Evolutionary conservation across 2,888 invertebrate genomes (phyloP), one percentile per base, ranked within the genome.

Genomic region (Epiblema foenella): DNA sequence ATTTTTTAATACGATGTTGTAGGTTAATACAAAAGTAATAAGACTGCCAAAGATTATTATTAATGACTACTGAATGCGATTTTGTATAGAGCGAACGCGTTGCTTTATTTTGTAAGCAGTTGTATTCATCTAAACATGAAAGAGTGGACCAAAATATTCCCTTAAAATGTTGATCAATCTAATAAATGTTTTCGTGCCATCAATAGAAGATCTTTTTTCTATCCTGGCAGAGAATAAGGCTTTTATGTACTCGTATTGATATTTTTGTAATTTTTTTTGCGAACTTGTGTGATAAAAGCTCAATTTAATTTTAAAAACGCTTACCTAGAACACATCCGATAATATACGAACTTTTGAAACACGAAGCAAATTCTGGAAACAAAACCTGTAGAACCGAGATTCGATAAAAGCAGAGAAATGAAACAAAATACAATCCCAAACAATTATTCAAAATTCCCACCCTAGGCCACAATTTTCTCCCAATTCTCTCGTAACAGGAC

Each of bases 381-480:
- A n/a, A 42, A 46, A n/a, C 15, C 18, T 17, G 11, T 29, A 37
- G 52, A 15, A 18, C 37, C 24, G 20, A 37, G 29, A 29, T 33
- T 29, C 63, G 2, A 37, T 63, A 52, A 20, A 51, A 20, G 8
- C n/a, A 15, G 18, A 39, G 24, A 64, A 64, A 54, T 20, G 54
- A 54, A 54, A 64, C 64, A 39, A 52, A 64, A 24, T 18, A 42
- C 64, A 52, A 54, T 39, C 64, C 39, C 54, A 54, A 52, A 64
- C 52, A 64, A 64, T 64, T 20, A 64, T 64, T 64, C 39, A 39
- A n/a, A 18, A 51, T 24, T 49, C 18, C 15, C 39, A 24, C 60
- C 64, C 64, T 39, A 54, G 37, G 8, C 62, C 51, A 20, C 46
- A n/a, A 66, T 70, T 65, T 65, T 52, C 59, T 60, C 59, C 20